Base-by-base conservation (phyloP, 2,797 vertebrate species). In the Hirundo rustica region DNA sequence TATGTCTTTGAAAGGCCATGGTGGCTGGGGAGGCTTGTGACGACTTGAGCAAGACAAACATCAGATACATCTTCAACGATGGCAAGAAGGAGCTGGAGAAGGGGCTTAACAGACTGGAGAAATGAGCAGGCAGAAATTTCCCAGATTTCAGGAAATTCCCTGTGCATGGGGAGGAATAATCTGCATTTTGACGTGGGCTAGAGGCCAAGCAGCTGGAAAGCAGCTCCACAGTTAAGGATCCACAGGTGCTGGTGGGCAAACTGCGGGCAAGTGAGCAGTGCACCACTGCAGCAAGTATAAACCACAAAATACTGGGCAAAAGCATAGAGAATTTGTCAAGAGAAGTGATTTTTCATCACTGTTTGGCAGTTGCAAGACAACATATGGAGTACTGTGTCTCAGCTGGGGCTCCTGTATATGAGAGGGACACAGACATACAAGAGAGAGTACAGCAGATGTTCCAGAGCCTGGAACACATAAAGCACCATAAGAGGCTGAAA, bases 121-220 rank as follows among this genome's bases (percentile, higher is more conserved):
- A 89, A 79, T 7, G 27, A 87, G 47, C 19, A 73, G 67, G 12
- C 10, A 85, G 67, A 45, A 82, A 40, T n/a, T 45, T 73, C 29
- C 44, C 30, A 29, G 53, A 65, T 48, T 47, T 72, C 66, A 87
- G 62, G 77, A 87, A 65, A 72, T 18, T 15, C 19, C 11, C 22
- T 55, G 10, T 8, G 48, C 10, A 7, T 4, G 5, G 18, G 18
- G n/a, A 79, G 48, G 30, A 88, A 50, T 32, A 36, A 75, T 8
- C 14, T 12, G 4, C 10, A 21, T 0, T 0, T 32, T 65, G 34
- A 34, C 27, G 62, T 8, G 32, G 40, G n/a, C 12, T 11, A 15
- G 44, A 73, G 18, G n/a, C 9, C 61, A 88, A 30, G 26, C 21
- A 42, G 42, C 34, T 77, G 53, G 65, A 91, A 80, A 85, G 25